Evolutionary conservation across 1,140 invertebrate genomes (phyloP), one percentile per base, ranked within the genome.

Genomic region (Drosophila sucinea): DNA sequence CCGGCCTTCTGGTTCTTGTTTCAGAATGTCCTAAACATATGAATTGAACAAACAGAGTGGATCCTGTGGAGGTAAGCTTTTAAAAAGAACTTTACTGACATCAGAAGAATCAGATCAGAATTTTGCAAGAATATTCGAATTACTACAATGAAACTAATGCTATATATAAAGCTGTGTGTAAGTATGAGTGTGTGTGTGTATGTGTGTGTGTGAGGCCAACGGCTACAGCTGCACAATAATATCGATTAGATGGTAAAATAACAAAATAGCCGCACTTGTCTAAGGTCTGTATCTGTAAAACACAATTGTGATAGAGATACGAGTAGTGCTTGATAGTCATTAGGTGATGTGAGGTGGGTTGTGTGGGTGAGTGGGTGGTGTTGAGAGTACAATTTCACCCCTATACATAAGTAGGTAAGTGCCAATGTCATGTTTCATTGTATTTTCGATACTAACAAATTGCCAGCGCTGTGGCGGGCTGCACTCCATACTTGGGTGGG

Each of bases 121-220:
- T 41, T 25, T 17, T 7, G 5, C 56, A 61, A 61, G 60, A 3
- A 35, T 25, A 64, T 65, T 25, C 6, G 63, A 63, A 63, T 41
- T 27, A 40, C 73, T 69, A 40, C 44, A 54, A 11, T 44, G 1
- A 29, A 69, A 35, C 25, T 23, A 63, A 71, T 86, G 83, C 83
- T 65, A 41, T 77, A 89, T 77, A 78, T 23, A 32, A 89, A 89
- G 85, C 80, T 57, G 84, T 64, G 41, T 40, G 33, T 40, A 11
- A 1, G 2, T 47, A 11, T 27, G 44, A 27, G 44, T 25, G 1
- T 51, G 23, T 8, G 41, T 47, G 17, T 17, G 17, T 47, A 17
- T 23, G 44, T 47, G 23, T 41, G 10, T 4, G 40, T 41, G 11
- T 17, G n/a, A 51, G 25, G 44, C 44, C 44, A 51, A 51, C 44